A percentile compares a stretch with the other conserved stretches of the same genome.
Conservation (phyloP, 2,888 invertebrate genomes). For the Lampropteryx suffumata region DNA sequence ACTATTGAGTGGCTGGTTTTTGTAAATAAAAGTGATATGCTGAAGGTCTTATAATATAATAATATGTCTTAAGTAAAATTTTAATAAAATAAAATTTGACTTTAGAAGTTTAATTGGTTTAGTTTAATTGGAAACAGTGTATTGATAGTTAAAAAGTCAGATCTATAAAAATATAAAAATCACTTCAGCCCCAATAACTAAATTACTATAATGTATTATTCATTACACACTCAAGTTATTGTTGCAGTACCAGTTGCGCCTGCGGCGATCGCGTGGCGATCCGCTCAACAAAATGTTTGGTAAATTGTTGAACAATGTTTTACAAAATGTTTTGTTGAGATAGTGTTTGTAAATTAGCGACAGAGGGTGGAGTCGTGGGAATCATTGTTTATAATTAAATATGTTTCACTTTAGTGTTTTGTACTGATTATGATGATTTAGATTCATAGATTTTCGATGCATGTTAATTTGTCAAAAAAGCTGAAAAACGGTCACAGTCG, state of each 20-base stretch:
- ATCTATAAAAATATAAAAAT: not conserved
- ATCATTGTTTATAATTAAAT: constrained; percentile 21
- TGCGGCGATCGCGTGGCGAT: constrained; percentile 70
- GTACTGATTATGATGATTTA: not conserved
- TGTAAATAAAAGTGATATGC: too few species aligned
- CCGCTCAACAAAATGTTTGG: constrained; percentile 59
- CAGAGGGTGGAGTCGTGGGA: constrained; percentile 33
- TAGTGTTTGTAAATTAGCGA: constrained; percentile 66
- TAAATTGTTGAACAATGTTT: constrained; percentile 24
- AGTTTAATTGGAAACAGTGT: too few species aligned
- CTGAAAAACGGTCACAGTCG: too few species aligned
- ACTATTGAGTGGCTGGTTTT: too few species aligned
- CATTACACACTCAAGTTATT: constrained; percentile 61
- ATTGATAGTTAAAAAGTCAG: too few species aligned
- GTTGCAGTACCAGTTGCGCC: constrained; percentile 65
- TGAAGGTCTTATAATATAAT: too few species aligned
- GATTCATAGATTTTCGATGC: too few species aligned
- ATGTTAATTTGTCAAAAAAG: too few species aligned
- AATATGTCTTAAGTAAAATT: too few species aligned
- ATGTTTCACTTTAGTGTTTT: constrained; percentile 4
- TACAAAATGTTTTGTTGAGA: constrained; percentile 26
- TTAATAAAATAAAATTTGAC: too few species aligned
- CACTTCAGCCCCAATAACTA: constrained; percentile 1
- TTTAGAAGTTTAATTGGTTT: too few species aligned
- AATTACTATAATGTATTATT: constrained; percentile 64